Conservation (phyloP, 2,113 vertebrate species). For the Chascanopsetta lugubris region DNA sequence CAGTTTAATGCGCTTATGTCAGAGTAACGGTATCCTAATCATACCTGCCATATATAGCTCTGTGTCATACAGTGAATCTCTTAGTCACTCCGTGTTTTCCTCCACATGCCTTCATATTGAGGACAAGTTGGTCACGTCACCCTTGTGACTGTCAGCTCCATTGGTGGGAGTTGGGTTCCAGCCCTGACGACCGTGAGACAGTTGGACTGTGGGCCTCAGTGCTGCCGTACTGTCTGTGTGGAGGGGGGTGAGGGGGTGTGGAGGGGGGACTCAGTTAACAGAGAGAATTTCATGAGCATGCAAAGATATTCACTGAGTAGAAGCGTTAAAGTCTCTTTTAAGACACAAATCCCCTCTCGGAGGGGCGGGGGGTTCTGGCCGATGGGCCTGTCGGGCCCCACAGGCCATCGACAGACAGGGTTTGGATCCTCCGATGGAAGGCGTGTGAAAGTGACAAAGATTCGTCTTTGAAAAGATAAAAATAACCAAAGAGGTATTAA, state of each 20-base stretch:
- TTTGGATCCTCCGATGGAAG: constrained; percentile 63
- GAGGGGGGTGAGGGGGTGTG: neutral
- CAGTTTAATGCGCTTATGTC: constrained; percentile 65
- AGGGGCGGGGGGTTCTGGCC: constrained; percentile 47
- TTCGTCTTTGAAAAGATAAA: constrained; percentile 17
- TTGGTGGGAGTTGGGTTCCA: constrained; percentile 7
- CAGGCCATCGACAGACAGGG: constrained; percentile 61
- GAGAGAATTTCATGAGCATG: constrained; percentile 74
- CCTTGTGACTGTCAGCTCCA: constrained; percentile 40
- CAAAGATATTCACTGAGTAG: constrained; percentile 71
- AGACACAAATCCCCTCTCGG: constrained; percentile 69
- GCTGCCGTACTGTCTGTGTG: constrained; percentile 31
- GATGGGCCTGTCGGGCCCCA: constrained; percentile 48
- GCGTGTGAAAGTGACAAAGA: constrained; percentile 53
- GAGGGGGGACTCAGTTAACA: constrained; percentile 18
- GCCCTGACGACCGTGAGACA: constrained; percentile 33
- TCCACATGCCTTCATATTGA: constrained; percentile 42
- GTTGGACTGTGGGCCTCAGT: constrained; percentile 36
- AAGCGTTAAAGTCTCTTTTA: constrained; percentile 67
- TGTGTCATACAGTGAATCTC: constrained; percentile 34
- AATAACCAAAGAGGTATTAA: constrained; percentile 13
- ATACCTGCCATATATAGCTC: constrained; percentile 60
- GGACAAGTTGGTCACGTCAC: constrained; percentile 53
- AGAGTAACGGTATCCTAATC: constrained; percentile 61
- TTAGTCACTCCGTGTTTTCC: constrained; percentile 44